phyloP scores from a whole-genome alignment of 1,140 invertebrate species.

The Drosophila repletoides region DNA sequence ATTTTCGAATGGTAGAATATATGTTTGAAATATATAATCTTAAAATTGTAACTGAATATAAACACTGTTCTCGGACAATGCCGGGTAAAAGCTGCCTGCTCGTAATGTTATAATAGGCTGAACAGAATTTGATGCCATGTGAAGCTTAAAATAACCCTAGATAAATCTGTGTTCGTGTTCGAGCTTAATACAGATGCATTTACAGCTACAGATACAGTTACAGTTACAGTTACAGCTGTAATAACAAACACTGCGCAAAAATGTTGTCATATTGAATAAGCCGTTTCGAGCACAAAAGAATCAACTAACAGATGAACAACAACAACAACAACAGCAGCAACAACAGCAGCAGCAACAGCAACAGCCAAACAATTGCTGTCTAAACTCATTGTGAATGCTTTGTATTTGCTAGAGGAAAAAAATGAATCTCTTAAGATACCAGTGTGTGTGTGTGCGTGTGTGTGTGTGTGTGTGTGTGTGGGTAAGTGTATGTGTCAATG shows the following conservation, averaged over 20 bases:
- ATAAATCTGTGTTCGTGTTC: conserved; percentile 7
- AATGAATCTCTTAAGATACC: conserved; percentile 57
- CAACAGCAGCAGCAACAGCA: conserved; percentile 22
- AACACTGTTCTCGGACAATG: too few species aligned
- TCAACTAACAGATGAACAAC: conserved; percentile 38
- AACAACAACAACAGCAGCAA: conserved; percentile 37
- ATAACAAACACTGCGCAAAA: conserved; percentile 4
- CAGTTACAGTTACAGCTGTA: conserved; percentile 22
- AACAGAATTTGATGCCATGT: neutral
- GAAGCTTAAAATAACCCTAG: neutral
- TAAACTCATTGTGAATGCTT: conserved; percentile 70
- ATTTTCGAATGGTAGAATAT: too few species aligned
- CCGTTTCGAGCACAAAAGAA: conserved; percentile 27
- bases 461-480: neutral
- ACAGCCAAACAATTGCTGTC: conserved; percentile 74
- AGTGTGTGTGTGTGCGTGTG: neutral
- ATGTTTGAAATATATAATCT: too few species aligned
- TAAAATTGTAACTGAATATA: too few species aligned
- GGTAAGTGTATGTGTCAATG: conserved; percentile 59
- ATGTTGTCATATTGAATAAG: conserved; percentile 36
- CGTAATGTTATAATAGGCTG: neutral
- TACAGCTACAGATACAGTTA: too few species aligned
- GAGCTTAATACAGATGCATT: conserved; percentile 7
- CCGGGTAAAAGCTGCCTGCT: too few species aligned
- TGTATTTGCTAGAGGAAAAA: conserved; percentile 47